These are phyloP conservation scores for Tetraodon nigroviridis DNA, from an alignment of 2,113 vertebrate genomes.

Conservation along the genomic window DNA sequence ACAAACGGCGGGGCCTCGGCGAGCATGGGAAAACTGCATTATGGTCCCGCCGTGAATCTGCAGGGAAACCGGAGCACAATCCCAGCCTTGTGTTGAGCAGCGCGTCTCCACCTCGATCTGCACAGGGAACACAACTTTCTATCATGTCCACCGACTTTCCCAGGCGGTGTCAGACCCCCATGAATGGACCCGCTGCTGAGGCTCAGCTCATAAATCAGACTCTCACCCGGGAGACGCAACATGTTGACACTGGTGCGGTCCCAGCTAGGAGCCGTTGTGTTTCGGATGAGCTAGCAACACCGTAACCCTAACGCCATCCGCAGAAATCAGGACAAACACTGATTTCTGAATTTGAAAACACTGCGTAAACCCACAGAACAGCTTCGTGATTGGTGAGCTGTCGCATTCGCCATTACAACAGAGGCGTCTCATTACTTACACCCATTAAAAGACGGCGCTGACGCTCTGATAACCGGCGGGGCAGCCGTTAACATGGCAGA, in stretches of 20 bases:
- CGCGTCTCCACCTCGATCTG: constrained; percentile 31
- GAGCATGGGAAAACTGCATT: constrained; percentile 70
- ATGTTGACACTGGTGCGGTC: neutral
- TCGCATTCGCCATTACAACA: neutral
- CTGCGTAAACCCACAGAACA: neutral
- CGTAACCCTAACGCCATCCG: no score
- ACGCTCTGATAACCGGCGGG: neutral
- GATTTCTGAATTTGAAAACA: neutral
- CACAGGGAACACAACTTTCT: constrained; percentile 64
- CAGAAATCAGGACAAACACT: neutral
- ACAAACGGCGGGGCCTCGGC: constrained; percentile 54
- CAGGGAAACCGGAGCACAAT: constrained; percentile 54
- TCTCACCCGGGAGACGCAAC: neutral
- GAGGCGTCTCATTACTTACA: neutral
- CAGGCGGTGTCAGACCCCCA: constrained; percentile 47
- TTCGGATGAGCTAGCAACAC: no score
- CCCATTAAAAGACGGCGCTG: constrained; percentile 8
- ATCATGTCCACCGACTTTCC: constrained; percentile 65
- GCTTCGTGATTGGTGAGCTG: neutral
- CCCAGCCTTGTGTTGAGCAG: constrained; percentile 49
- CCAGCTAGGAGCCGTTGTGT: no score
- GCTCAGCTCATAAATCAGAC: constrained; percentile 54
- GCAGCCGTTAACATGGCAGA: constrained; percentile 3
- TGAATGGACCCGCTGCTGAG: neutral
- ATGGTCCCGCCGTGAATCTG: constrained; percentile 50